Percentiles rank a stretch among this genome's conserved stretches.
Conservation (phyloP, 2,797 vertebrate species). For the Paedocypris micromegethes region DNA sequence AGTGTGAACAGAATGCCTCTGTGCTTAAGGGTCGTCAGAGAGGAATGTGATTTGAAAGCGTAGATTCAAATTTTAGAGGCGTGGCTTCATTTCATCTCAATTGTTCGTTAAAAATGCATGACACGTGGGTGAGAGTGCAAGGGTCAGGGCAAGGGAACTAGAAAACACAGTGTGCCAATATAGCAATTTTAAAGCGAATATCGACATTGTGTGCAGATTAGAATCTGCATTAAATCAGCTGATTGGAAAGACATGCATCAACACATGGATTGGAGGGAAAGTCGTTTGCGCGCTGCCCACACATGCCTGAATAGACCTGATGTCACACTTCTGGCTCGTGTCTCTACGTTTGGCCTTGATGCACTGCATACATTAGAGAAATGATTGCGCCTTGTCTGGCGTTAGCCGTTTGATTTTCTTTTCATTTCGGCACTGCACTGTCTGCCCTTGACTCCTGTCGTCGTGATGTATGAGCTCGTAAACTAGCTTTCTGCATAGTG, state of each 20-base stretch:
- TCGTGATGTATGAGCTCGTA: slow-evolving; percentile 9
- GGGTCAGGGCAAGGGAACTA: slow-evolving; percentile 1
- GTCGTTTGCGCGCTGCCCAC: too few species aligned
- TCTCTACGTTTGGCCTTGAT: slow-evolving; percentile 9
- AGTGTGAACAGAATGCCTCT: not conserved
- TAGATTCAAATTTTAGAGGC: slow-evolving; percentile 12
- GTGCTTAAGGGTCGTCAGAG: slow-evolving; percentile 9
- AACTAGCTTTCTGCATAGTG: slow-evolving; percentile 35
- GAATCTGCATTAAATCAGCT: slow-evolving; percentile 28
- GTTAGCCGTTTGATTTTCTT: slow-evolving; percentile 3
- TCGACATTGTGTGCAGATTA: slow-evolving; percentile 15
- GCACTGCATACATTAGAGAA: not conserved
- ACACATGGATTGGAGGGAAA: slow-evolving; percentile 22
- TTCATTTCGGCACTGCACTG: not conserved
- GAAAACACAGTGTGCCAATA: slow-evolving; percentile 22
- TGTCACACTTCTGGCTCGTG: too few species aligned
- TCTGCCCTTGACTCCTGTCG: slow-evolving; percentile 14
- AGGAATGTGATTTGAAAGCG: slow-evolving; percentile 8
- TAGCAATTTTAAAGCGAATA: not conserved
- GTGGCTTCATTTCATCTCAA: slow-evolving; percentile 30
- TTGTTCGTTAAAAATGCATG: slow-evolving; percentile 20
- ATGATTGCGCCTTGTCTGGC: not conserved
- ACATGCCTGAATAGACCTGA: not conserved
- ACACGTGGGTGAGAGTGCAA: slow-evolving; percentile 36
- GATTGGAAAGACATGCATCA: slow-evolving; percentile 31